Base-by-base conservation (phyloP, 2,113 vertebrate genomes). In the Plectropomus leopardus region DNA sequence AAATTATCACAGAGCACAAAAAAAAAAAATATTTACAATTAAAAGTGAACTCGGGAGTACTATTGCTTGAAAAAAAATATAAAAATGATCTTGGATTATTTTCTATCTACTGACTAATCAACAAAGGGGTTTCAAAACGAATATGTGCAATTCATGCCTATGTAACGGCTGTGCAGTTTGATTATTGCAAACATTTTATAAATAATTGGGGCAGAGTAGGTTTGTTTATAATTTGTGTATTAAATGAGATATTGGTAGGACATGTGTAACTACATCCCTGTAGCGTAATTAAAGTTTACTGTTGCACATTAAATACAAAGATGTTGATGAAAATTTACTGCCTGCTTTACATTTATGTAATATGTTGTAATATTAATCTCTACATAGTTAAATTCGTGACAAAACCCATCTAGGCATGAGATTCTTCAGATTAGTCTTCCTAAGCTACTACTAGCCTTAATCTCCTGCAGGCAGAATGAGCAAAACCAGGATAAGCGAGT, bases 361-460 rank as follows among this genome's bases (percentile, higher is more conserved):
- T 4, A 15, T 54, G 45, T 3, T 11, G 14, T 7, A 15, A 55
- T 26, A 45, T 19, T 6, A 40, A 55, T 61, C 17, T 55, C 55
- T 26, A 1, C 55, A 23, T 47, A 5, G 54, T 78, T 71, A 47
- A 58, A 70, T 72, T 48, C 30, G 26, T 47, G 40, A 60, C 54
- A 53, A 72, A n/a, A 17, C 60, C 68, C 4, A 70, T 58, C 13
- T 15, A 26, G 80, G 75, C 44, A 76, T 76, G 23, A 63, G 19
- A 84, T 53, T 19, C 9, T 50, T 21, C 61, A 76, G 72, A 88
- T 86, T 81, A 86, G 60, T 78, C 15, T 50, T 32, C 7, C 42
- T 89, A 63, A 87, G 1, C 28, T 71, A 73, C 71, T 9, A 16
- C 57, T 59, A 82, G 72, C 74, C 83, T 83, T 89, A 86, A 82